Evolutionary conservation across 1,140 invertebrate genomes (phyloP), one percentile per base, ranked within the genome.

Genomic region (Drosophila oshimai): DNA sequence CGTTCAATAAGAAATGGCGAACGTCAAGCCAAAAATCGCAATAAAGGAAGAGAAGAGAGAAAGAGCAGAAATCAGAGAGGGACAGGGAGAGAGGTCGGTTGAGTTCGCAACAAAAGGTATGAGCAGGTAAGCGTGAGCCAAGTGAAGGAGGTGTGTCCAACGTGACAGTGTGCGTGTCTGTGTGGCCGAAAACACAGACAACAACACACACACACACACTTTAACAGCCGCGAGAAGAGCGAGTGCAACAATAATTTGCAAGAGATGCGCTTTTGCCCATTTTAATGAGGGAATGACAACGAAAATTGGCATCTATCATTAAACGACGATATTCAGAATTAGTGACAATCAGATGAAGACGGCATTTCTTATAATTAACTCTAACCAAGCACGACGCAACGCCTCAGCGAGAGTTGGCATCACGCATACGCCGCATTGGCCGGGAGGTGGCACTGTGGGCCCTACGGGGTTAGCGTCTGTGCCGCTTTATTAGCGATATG

Each of bases 341-440:
- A 78, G 78, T 78, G 84, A 83, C 74, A 83, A 88, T 74, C 61
- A 71, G 68, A 88, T 88, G 74, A 89, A 88, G 83, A 88, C 83
- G 74, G 84, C 81, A 76, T 75, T 84, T 76, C 67, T 67, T 79
- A 83, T 90, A 90, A 90, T 90, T 90, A 90, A 89, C 55, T 86
- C 79, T 88, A 90, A 90, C 88, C 83, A 90, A 81, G 83, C 88
- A 87, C 44, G 53, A 65, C 73, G 73, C 37, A 81, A 90, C 67
- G 88, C 53, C 73, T 90, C 88, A 76, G 54, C 77, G 74, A 73
- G 62, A 81, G 70, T 60, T 33, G 54, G 44, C 67, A 74, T 74
- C 50, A 65, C 50, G 71, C 70, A 74, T 74, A 74, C 69, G 70
- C 70, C 39, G 28, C 41, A 50, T 55, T 73, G 49, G 57, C 41